phyloP scores from a whole-genome alignment of 1,140 invertebrate genomes.

The Drosophila simulans region DNA sequence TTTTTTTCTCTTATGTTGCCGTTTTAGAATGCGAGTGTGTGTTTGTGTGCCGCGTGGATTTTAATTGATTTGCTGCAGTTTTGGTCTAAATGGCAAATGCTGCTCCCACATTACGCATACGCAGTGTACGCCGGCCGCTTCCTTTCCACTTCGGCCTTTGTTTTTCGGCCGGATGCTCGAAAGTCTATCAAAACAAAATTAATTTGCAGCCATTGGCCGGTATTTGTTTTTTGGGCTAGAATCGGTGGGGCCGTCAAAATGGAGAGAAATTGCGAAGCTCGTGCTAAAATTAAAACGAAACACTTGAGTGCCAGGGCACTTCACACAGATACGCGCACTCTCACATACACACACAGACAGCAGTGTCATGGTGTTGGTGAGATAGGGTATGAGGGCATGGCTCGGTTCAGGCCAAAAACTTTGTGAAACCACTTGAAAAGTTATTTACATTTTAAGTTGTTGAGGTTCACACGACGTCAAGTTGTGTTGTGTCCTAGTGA shows the following conservation, averaged over 20 bases:
- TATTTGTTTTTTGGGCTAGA: constrained; percentile 41
- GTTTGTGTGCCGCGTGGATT: constrained; percentile 28
- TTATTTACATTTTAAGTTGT: constrained; percentile 83
- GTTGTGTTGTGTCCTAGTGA: constrained; percentile 79
- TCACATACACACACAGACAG: not conserved
- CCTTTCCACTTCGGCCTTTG: constrained; percentile 31
- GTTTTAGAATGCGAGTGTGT: constrained; percentile 19
- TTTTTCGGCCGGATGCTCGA: constrained; percentile 51
- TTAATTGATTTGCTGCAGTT: constrained; percentile 69
- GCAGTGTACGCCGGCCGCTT: constrained; percentile 31
- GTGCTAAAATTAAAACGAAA: constrained; percentile 80
- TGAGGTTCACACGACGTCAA: constrained; percentile 81
- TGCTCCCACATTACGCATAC: constrained; percentile 58
- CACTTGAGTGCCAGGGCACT: constrained; percentile 72
- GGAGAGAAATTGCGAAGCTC: constrained; percentile 44
- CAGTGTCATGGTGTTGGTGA: constrained; percentile 3
- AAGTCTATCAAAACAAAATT: constrained; percentile 82
- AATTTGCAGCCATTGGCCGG: constrained; percentile 66
- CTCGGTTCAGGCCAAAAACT: constrained; percentile 70
- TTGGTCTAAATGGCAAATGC: constrained; percentile 57
- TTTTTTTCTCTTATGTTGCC: not conserved
- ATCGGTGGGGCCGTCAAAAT: not conserved
- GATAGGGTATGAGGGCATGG: not conserved
- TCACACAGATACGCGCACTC: constrained; percentile 43
- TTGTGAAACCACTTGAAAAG: constrained; percentile 81